Conservation (phyloP, 1,140 invertebrate species). For the Brachionus angularis region DNA sequence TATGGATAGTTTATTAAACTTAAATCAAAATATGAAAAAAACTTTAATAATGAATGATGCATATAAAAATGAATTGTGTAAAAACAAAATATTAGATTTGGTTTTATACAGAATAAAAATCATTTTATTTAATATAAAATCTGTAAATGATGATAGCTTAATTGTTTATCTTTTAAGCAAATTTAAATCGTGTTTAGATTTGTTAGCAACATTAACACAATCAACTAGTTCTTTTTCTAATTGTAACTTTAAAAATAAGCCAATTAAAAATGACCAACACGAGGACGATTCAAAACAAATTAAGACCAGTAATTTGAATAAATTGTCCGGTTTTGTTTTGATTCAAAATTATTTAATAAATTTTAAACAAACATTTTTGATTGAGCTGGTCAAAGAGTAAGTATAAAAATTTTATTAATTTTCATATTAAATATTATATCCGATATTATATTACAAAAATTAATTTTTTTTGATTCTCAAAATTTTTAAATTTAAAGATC, state of each 20-base stretch:
- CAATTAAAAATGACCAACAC: neutral
- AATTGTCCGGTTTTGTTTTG: no score
- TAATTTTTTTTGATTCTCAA: no score
- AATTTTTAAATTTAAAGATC: conserved; percentile 7
- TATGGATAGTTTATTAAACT: conserved; percentile 3
- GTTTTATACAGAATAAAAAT: neutral
- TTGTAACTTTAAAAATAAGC: neutral
- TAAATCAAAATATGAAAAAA: conserved; percentile 38
- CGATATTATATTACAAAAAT: no score
- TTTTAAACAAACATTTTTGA: neutral
- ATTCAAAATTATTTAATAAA: conserved; percentile 20
- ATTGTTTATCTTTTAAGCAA: conserved; percentile 1
- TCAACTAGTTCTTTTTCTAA: neutral
- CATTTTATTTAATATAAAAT: no score
- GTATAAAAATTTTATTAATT: no score
- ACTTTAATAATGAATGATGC: neutral
- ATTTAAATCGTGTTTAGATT: conserved; percentile 14
- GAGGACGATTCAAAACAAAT: no score
- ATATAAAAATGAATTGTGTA: conserved; percentile 2
- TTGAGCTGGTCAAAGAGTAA: conserved; percentile 29
- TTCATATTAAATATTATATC: no score
- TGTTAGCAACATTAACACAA: conserved; percentile 9
- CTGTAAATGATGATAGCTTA: neutral
- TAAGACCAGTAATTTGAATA: no score
- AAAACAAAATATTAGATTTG: neutral